Percentiles rank a stretch among this genome's conserved stretches.
Conservation (phyloP, 2,797 vertebrate species). For the Tapera naevia region DNA sequence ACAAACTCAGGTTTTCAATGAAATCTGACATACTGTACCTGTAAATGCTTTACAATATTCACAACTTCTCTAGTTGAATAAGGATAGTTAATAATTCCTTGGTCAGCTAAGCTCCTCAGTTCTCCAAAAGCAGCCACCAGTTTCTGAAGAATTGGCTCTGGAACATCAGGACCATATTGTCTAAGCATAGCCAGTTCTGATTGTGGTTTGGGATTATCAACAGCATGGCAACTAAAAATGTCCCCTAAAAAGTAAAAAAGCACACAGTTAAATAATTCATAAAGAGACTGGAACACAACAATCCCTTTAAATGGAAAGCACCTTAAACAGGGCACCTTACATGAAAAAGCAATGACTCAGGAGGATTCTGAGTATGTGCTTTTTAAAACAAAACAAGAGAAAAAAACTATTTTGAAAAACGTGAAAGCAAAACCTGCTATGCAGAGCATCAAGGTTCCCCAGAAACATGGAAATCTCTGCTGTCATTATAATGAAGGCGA, state of each 20-base stretch:
- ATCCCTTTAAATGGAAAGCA: neutral
- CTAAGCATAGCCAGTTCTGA: constrained; percentile 94
- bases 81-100: constrained; percentile 93
- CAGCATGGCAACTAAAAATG: constrained; percentile 97
- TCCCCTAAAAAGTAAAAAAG: constrained; percentile 80
- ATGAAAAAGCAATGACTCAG: neutral
- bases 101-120: constrained; percentile 91
- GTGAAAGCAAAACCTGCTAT: neutral
- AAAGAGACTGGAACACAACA: neutral
- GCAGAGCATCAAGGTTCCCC: accelerated
- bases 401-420: neutral
- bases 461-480: neutral
- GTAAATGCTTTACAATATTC: constrained; percentile 95
- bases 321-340: neutral
- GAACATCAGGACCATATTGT: constrained; percentile 90
- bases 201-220: constrained; percentile 93
- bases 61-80: constrained; percentile 98
- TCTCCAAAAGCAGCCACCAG: constrained; percentile 95
- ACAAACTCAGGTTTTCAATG: neutral
- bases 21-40: constrained; percentile 77
- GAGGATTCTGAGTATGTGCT: neutral
- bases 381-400: neutral
- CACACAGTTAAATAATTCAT: neutral
- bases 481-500: neutral
- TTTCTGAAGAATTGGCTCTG: constrained; percentile 85